phyloP scores from a whole-genome alignment of 2,888 invertebrate genomes.

The Lepidonotus clava region DNA sequence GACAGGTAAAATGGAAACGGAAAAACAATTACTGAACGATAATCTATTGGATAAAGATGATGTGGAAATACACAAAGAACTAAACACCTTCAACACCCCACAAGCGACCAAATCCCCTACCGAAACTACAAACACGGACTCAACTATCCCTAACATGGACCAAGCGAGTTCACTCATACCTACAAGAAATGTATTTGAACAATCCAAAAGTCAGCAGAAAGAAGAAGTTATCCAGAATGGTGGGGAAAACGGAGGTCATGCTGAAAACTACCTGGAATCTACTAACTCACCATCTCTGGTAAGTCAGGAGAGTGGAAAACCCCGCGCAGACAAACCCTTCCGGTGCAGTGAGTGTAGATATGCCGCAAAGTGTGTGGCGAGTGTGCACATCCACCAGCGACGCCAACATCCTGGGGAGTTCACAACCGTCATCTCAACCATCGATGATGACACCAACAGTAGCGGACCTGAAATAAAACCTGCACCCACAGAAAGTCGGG shows the following conservation, averaged over 20 bases:
- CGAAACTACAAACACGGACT: no score
- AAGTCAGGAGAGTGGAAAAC: not conserved
- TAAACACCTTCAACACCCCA: no score
- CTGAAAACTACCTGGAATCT: no score
- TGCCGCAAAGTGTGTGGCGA: conserved; percentile 63
- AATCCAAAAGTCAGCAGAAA: no score
- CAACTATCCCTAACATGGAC: no score
- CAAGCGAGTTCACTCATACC: no score
- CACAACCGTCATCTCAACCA: conserved; percentile 21
- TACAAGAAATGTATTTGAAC: no score
- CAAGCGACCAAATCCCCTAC: no score
- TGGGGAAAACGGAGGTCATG: not conserved
- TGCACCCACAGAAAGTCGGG: no score
- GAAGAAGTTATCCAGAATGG: not conserved
- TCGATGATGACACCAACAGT: not conserved
- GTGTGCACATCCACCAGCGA: conserved; percentile 63
- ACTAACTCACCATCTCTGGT: not conserved
- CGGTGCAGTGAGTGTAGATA: conserved; percentile 63
- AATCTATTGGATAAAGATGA: not conserved
- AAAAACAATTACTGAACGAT: not conserved
- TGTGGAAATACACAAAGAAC: no score
- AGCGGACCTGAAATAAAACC: not conserved
- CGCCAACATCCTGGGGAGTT: conserved; percentile 60
- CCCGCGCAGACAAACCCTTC: conserved; percentile 58
- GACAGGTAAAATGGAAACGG: not conserved